Evolutionary conservation across 2,888 invertebrate species (phyloP).

Genomic region (Fissipunctia ypsillon): DNA sequence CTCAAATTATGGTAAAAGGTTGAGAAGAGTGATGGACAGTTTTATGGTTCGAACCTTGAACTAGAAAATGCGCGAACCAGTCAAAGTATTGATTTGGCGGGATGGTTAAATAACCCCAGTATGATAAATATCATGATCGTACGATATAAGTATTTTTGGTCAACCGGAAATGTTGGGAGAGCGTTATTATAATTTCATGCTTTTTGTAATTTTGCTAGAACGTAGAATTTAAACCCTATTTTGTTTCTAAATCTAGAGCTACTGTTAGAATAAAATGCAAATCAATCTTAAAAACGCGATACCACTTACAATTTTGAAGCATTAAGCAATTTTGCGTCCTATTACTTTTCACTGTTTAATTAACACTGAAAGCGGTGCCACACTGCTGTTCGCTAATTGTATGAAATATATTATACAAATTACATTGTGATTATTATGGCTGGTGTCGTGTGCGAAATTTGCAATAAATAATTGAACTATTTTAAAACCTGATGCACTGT

Average conservation of each 20-base stretch:
- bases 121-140: background rate
- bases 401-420: slow-evolving; percentile 82
- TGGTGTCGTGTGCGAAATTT: slow-evolving; percentile 87
- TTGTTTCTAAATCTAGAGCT: slow-evolving; percentile 1
- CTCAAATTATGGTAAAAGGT: slow-evolving; percentile 40
- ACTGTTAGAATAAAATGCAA: slow-evolving; percentile 39
- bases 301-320: slow-evolving; percentile 84
- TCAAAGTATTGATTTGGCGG: slow-evolving; percentile 51
- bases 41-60: slow-evolving; percentile 56
- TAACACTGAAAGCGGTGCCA: slow-evolving; percentile 85
- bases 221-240: background rate
- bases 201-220: background rate
- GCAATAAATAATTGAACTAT: slow-evolving; percentile 82
- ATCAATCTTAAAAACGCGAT: slow-evolving; percentile 47
- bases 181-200: background rate
- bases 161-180: background rate
- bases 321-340: slow-evolving; percentile 78
- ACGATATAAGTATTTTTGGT: background rate
- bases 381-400: slow-evolving; percentile 78
- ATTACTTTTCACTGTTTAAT: slow-evolving; percentile 69
- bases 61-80: slow-evolving; percentile 52
- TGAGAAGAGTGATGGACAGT: slow-evolving; percentile 32
- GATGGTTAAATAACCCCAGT: slow-evolving; percentile 18
- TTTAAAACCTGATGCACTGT: slow-evolving; percentile 86
- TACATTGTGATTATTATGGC: slow-evolving; percentile 87